Evolutionary conservation across 2,888 invertebrate species (phyloP).

Genomic region (Parnassius glacialis): DNA sequence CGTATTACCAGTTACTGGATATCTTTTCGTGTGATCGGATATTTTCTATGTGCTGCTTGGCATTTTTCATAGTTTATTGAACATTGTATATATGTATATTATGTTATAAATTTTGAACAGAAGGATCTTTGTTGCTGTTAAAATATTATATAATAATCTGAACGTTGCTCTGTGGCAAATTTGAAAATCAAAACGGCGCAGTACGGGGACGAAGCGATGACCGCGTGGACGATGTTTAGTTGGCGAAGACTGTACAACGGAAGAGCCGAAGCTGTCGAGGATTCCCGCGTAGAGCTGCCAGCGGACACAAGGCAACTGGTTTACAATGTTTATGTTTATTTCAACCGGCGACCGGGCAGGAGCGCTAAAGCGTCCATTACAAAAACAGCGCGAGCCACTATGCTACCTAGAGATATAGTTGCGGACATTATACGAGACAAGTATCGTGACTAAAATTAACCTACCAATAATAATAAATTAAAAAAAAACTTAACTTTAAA

Average conservation of each 20-base stretch:
- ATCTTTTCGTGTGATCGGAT: slow-evolving; percentile 59
- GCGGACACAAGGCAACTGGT: slow-evolving; percentile 73
- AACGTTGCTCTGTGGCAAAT: background rate
- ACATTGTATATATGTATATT: too few relatives aligned
- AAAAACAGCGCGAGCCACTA: slow-evolving; percentile 71
- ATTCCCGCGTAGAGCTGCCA: slow-evolving; percentile 60
- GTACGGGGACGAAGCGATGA: slow-evolving; percentile 77
- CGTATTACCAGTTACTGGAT: slow-evolving; percentile 55
- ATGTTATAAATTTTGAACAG: too few relatives aligned
- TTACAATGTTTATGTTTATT: slow-evolving; percentile 74
- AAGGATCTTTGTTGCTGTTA: background rate
- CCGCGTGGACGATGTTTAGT: slow-evolving; percentile 78
- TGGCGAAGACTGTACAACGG: slow-evolving; percentile 72
- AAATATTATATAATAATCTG: too few relatives aligned
- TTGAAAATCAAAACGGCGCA: slow-evolving; percentile 64
- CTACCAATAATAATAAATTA: too few relatives aligned
- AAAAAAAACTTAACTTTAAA: too few relatives aligned
- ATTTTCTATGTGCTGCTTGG: slow-evolving; percentile 34
- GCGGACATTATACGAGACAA: slow-evolving; percentile 72
- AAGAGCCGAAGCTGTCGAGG: slow-evolving; percentile 55
- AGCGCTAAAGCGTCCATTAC: slow-evolving; percentile 63
- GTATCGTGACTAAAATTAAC: slow-evolving; percentile 43
- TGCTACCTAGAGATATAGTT: slow-evolving; percentile 71
- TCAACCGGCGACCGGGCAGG: slow-evolving; percentile 65
- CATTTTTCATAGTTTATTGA: too few relatives aligned